Conservation (phyloP, 2,888 invertebrate species). For the Zonitis immaculata region DNA sequence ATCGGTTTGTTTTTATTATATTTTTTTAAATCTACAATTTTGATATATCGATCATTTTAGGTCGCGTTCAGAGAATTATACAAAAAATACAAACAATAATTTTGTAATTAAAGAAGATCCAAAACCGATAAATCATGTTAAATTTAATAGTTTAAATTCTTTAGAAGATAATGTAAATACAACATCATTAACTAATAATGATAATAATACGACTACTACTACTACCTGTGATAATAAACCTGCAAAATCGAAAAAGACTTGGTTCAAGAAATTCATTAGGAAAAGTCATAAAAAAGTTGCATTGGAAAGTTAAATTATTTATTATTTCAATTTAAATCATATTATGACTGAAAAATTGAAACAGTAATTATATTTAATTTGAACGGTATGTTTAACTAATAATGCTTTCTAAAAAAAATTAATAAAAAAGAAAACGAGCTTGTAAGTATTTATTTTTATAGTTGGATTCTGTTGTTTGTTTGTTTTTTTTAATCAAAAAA, state of each 20-base stretch:
- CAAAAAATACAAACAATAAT: not conserved
- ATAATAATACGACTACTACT: no score
- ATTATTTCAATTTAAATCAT: not conserved
- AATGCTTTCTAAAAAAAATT: not conserved
- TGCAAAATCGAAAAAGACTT: conserved; percentile 21
- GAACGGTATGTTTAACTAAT: not conserved
- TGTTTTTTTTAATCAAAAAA: not conserved
- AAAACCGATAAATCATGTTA: conserved; percentile 29
- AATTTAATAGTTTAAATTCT: conserved; percentile 33
- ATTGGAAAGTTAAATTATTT: conserved; percentile 3
- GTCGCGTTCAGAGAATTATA: not conserved
- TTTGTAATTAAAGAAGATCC: conserved; percentile 14
- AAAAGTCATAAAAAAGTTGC: conserved; percentile 9
- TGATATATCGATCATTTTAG: not conserved
- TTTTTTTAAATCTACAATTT: not conserved
- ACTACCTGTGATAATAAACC: conserved; percentile 30
- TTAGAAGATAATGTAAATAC: conserved; percentile 18
- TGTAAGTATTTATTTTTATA: not conserved
- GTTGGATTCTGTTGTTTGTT: not conserved
- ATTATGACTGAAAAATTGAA: not conserved
- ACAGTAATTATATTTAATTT: not conserved
- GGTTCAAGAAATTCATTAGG: conserved; percentile 25
- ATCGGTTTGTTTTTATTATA: not conserved
- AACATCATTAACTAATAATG: conserved; percentile 22
- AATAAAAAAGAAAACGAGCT: not conserved